Conservation (phyloP, 2,888 invertebrate species). For the Molanna angustata region DNA sequence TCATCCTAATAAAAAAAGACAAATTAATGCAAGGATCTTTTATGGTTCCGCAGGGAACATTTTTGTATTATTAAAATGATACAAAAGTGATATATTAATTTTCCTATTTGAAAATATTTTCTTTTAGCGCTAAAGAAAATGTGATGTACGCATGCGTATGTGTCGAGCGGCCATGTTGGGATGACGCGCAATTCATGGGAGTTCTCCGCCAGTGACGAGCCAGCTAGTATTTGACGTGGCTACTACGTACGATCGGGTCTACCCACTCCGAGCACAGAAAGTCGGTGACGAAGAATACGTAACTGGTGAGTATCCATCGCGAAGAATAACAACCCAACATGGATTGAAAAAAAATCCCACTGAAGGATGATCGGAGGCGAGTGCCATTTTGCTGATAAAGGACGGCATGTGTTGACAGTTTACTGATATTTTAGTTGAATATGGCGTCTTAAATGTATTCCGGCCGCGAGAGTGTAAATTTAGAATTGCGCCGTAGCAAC, state of each 20-base stretch:
- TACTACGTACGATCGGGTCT: conserved; percentile 90
- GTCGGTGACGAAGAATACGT: conserved; percentile 94
- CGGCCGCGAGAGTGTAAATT: conserved; percentile 41
- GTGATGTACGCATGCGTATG: conserved; percentile 42
- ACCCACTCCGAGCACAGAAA: conserved; percentile 92
- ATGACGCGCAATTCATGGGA: conserved; percentile 75
- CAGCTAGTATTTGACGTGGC: conserved; percentile 87
- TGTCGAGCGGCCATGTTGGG: conserved; percentile 65
- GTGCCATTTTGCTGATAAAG: conserved; percentile 13
- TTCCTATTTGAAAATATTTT: no score
- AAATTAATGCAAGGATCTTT: no score
- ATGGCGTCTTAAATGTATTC: conserved; percentile 45
- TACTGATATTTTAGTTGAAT: conserved; percentile 47
- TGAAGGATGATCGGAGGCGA: conserved; percentile 27
- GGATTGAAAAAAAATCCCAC: conserved; percentile 41
- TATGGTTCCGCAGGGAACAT: no score
- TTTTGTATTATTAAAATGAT: no score
- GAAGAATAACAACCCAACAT: conserved; percentile 59
- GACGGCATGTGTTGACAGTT: conserved; percentile 40
- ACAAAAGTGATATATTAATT: no score
- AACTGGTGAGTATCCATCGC: conserved; percentile 79
- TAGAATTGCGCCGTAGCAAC: conserved; percentile 37
- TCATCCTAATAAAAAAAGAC: no score
- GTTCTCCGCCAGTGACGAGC: conserved; percentile 80
- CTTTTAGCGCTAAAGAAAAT: conserved; percentile 14